Evolutionary conservation across 2,113 vertebrate genomes (phyloP).

Genomic region (Eleginops maclovinus): DNA sequence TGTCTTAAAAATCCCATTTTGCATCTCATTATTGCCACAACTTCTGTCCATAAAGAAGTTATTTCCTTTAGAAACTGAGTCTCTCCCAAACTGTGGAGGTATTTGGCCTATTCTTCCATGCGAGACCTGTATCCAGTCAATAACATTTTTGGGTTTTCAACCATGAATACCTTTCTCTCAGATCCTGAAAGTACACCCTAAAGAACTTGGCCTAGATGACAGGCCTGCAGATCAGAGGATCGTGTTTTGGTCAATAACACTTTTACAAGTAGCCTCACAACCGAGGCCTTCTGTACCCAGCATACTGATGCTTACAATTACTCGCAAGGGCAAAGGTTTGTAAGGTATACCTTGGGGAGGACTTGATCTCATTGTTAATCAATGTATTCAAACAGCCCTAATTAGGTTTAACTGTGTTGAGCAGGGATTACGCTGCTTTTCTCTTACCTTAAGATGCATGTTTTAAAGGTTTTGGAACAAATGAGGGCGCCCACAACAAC

Average conservation of each 20-base stretch:
- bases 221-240: neutral
- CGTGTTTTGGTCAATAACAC: neutral
- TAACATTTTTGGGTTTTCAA: slow-evolving; percentile 29
- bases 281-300: neutral
- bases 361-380: too few species aligned
- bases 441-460: too few species aligned
- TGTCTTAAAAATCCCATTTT: too few species aligned
- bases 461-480: too few species aligned
- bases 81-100: neutral
- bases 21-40: too few species aligned
- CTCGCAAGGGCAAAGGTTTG: neutral
- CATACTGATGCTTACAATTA: neutral
- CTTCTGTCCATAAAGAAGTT: neutral
- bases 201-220: neutral
- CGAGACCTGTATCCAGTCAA: neutral
- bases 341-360: too few species aligned
- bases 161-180: slow-evolving; percentile 14
- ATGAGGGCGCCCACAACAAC: too few species aligned
- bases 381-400: too few species aligned
- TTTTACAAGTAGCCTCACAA: neutral
- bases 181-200: neutral
- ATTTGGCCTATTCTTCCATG: neutral
- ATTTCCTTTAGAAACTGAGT: neutral
- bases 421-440: too few species aligned
- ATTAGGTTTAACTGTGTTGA: too few species aligned